Evolutionary conservation across 2,888 invertebrate species (phyloP), one percentile per base, ranked within the genome.

Genomic region (Pseudococcus jackbeardsleyi): DNA sequence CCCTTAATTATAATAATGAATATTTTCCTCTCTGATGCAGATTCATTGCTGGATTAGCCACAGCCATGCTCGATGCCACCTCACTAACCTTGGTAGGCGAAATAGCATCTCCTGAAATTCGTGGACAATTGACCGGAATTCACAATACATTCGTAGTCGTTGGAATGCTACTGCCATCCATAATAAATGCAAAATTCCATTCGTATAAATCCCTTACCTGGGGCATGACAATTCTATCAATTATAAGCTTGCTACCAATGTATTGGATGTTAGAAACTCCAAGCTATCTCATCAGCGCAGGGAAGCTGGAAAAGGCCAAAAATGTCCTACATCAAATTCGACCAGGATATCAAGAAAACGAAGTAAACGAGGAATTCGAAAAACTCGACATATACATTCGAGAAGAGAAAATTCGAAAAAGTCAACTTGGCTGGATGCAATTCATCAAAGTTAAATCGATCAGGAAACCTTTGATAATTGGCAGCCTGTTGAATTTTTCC

Each of bases 311-410:
- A n/a, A n/a, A 22, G 15, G 86, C 86, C 4, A 86, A 48, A 77
- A 11, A 46, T 3, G n/a, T 15, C 11, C n/a, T 86, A 22, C 17
- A 22, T 8, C 11, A 5, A 7, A 72, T 86, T 9, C 17, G 72
- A 12, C 33, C 19, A 22, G 77, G 48, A 15, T 50, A 46, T 15
- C 7, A 22, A 3, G 48, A 72, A n/a, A 48, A 46, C 12, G 48
- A 86, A 50, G 33, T 86, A 11, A 15, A 86, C 46, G 26, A n/a
- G 0, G 86, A 86, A 26, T 86, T 42, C 77, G 77, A 86, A 42
- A 22, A 26, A n/a, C 19, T 86, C 22, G 22, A 22, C 5, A 22
- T 48, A n/a, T 86, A 68, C n/a, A 68, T 86, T 0, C 50, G 42
- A 42, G 19, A n/a, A 8, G 86, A 86, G 19, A n/a, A 17, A 22